A percentile compares a stretch with the other conserved stretches of the same genome.
These are phyloP conservation scores for Pangasius krempfi DNA, from an alignment of 2,797 vertebrate genomes.

Conservation along the genomic window DNA sequence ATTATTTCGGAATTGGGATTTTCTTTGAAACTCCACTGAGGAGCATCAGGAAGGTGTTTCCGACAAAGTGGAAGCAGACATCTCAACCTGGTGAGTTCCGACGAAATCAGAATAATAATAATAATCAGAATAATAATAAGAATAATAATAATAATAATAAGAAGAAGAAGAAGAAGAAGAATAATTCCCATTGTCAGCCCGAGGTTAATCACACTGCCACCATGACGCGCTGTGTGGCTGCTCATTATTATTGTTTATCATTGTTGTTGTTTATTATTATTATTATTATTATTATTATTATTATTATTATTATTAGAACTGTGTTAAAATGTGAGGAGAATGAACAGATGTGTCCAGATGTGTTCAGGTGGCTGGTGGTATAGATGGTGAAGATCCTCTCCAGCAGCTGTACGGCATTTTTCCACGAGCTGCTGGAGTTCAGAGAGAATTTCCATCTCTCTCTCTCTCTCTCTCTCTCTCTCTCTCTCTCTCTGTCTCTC, in stretches of 20 bases:
- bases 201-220: neutral
- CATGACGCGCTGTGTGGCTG: neutral
- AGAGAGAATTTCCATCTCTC: neutral
- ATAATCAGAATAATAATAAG: neutral
- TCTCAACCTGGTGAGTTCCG: slow-evolving; percentile 74
- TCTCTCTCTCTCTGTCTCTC: neutral
- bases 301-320: neutral
- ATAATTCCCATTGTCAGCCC: neutral
- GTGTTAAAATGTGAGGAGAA: neutral
- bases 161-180: too few relatives aligned
- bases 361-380: neutral
- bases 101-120: neutral
- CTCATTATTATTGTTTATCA: neutral
- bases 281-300: neutral
- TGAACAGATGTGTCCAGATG: slow-evolving; percentile 3
- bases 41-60: slow-evolving; percentile 54
- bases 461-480: too few relatives aligned
- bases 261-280: neutral
- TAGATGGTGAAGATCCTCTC: neutral
- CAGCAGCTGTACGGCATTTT: neutral
- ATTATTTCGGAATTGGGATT: slow-evolving; percentile 61
- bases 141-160: neutral
- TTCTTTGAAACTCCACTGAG: slow-evolving; percentile 44
- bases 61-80: slow-evolving; percentile 67
- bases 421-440: neutral